Evolutionary conservation across 1,140 invertebrate genomes (phyloP).

Genomic region (Sesamia nonagrioides): DNA sequence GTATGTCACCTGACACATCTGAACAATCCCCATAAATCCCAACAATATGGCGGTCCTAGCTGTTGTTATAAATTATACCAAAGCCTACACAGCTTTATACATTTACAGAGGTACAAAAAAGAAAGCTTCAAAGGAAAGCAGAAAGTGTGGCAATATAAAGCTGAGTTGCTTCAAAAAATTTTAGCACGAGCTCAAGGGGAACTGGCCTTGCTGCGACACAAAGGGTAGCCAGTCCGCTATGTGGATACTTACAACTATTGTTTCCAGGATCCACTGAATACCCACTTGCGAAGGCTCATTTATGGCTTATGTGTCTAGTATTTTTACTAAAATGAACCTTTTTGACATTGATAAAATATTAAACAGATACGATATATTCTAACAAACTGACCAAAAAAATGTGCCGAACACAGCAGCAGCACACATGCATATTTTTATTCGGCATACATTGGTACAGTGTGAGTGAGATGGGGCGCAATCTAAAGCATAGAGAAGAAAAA

Average conservation of each 20-base stretch:
- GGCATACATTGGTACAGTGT: too few species aligned
- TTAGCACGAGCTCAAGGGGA: not conserved
- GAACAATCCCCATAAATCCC: conserved; percentile 15
- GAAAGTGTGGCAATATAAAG: conserved; percentile 8
- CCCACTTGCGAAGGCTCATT: too few species aligned
- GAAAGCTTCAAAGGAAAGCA: conserved; percentile 8
- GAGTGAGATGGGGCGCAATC: too few species aligned
- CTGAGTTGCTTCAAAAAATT: conserved; percentile 9
- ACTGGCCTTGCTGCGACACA: not conserved
- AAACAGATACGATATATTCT: too few species aligned
- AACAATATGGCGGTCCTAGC: conserved; percentile 5
- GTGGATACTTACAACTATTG: not conserved
- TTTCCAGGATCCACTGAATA: too few species aligned
- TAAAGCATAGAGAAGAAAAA: too few species aligned
- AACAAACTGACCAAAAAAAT: too few species aligned
- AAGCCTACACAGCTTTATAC: not conserved
- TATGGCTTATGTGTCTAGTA: too few species aligned
- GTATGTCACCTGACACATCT: conserved; percentile 18
- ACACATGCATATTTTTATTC: too few species aligned
- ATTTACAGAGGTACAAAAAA: conserved; percentile 1
- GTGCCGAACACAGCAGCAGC: too few species aligned
- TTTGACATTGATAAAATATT: too few species aligned
- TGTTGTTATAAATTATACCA: conserved; percentile 23
- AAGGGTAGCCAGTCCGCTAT: not conserved
- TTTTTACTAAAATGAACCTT: not conserved